These are phyloP conservation scores for Fabriciana adippe DNA, from an alignment of 2,888 invertebrate genomes.

Conservation along the genomic window DNA sequence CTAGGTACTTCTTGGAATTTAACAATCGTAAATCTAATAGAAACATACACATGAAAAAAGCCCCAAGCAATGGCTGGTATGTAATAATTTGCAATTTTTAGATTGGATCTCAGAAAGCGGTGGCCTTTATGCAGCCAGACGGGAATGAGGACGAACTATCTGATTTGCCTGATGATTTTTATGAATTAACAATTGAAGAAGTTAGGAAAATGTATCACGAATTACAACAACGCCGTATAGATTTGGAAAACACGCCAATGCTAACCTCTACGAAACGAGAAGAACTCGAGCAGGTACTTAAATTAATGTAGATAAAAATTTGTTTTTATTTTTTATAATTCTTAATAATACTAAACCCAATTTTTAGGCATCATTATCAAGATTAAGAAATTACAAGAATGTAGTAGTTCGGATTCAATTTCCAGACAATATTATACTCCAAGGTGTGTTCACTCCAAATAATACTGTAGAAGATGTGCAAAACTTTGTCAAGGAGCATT, in stretches of 20 bases:
- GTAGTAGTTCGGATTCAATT: constrained; percentile 93
- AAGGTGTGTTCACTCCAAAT: constrained; percentile 90
- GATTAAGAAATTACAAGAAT: constrained; percentile 86
- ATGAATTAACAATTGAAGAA: constrained; percentile 92
- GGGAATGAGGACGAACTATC: constrained; percentile 81
- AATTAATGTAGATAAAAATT: neutral
- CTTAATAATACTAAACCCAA: neutral
- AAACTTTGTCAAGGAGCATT: constrained; percentile 88
- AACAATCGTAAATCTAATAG: too few species aligned
- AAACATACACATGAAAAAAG: too few species aligned
- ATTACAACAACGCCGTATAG: constrained; percentile 84
- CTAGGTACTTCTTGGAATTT: too few species aligned
- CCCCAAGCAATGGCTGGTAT: neutral
- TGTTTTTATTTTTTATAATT: neutral
- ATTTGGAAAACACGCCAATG: constrained; percentile 88
- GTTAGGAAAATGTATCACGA: constrained; percentile 88
- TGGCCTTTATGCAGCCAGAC: constrained; percentile 86
- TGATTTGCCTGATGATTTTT: constrained; percentile 93
- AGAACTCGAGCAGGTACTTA: constrained; percentile 48
- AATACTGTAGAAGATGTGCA: constrained; percentile 88
- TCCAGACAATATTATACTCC: constrained; percentile 92
- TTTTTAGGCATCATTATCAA: constrained; percentile 62
- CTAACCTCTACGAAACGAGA: constrained; percentile 78
- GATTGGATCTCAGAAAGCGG: constrained; percentile 88
- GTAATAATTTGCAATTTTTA: constrained; percentile 50